These are phyloP conservation scores for Scaptomyza flava DNA, from an alignment of 2,888 invertebrate species.

Conservation along the genomic window DNA sequence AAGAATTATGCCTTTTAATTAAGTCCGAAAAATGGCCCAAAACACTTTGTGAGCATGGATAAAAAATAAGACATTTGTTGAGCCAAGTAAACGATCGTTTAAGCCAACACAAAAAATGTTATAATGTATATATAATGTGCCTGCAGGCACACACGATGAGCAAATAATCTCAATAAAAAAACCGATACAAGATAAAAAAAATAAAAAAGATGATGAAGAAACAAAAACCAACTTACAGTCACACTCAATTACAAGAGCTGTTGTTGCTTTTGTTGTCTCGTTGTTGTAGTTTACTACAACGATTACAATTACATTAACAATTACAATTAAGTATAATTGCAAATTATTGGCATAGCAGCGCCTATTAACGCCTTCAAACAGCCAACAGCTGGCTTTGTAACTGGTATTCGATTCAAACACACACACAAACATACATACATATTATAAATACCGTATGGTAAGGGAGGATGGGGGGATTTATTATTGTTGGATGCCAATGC, in stretches of 20 bases:
- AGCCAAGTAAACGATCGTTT: slow-evolving; percentile 71
- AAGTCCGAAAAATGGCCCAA: slow-evolving; percentile 33
- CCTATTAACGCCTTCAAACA: slow-evolving; percentile 73
- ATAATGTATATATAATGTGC: slow-evolving; percentile 60
- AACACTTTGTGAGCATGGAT: slow-evolving; percentile 24
- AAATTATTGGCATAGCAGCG: slow-evolving; percentile 77
- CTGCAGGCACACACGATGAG: slow-evolving; percentile 48
- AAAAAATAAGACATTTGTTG: slow-evolving; percentile 59
- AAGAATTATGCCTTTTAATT: slow-evolving; percentile 45
- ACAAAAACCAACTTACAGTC: slow-evolving; percentile 30
- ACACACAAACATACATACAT: background rate
- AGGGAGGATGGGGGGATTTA: slow-evolving; percentile 14
- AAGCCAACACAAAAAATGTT: slow-evolving; percentile 53
- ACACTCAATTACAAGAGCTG: slow-evolving; percentile 53
- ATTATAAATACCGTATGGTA: background rate
- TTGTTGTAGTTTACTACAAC: slow-evolving; percentile 37
- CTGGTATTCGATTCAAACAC: slow-evolving; percentile 17
- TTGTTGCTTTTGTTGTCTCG: slow-evolving; percentile 10
- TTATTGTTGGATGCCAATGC: slow-evolving; percentile 66
- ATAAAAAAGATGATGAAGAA: slow-evolving; percentile 18
- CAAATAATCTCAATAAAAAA: slow-evolving; percentile 61
- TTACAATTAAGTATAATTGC: slow-evolving; percentile 76
- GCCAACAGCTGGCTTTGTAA: slow-evolving; percentile 17
- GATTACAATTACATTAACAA: slow-evolving; percentile 58
- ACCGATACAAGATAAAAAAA: slow-evolving; percentile 27